Base-by-base conservation (phyloP, 2,113 vertebrate species). In the Paradoxurus hermaphroditus region DNA sequence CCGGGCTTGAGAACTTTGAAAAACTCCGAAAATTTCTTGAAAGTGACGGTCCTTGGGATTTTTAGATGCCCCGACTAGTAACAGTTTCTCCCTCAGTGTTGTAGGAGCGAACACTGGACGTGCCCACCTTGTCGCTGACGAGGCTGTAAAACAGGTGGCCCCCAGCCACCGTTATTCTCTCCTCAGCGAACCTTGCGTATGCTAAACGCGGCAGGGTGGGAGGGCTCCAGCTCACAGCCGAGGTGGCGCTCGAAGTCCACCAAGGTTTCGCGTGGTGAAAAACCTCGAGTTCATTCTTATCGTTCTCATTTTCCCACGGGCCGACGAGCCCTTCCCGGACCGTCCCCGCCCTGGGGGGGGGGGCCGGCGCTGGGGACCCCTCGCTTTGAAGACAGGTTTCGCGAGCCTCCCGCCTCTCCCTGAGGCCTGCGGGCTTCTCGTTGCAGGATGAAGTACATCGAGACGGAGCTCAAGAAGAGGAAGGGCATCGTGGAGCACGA, bases 361-460 rank as follows among this genome's bases (percentile, higher is more conserved):
- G 68, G 67, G 67, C 41, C 87, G 1, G 46, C 25, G 7, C 4
- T 3, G 25, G 25, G 39, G 25, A 29, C 56, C 39, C 5, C 73
- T 51, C 0, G 36, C 25, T 16, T 36, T 39, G 41, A 25, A 27
- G 81, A 15, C 21, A 12, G 29, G 49, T 36, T 7, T 23, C 8
- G 10, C n/a, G 49, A n/a, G 34, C 77, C 27, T 12, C 4, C 4
- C 1, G 8, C 1, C 90, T 13, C 88, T 29, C 34, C 18, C 62
- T 93, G 49, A 72, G 44, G 0, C 67, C 67, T 46, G 1, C 13
- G 27, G 29, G 7, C 83, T 34, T 82, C 70, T 51, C 9, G 1
- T 81, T 95, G 86, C 93, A 99, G 99, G 99, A 99, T 99, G 99
- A 99, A 99, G 97, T 99, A 99, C 97, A 99, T 99, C n/a, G 99